Evolutionary conservation across 2,113 vertebrate genomes (phyloP), one percentile per base, ranked within the genome.

Genomic region (Perccottus glenii): DNA sequence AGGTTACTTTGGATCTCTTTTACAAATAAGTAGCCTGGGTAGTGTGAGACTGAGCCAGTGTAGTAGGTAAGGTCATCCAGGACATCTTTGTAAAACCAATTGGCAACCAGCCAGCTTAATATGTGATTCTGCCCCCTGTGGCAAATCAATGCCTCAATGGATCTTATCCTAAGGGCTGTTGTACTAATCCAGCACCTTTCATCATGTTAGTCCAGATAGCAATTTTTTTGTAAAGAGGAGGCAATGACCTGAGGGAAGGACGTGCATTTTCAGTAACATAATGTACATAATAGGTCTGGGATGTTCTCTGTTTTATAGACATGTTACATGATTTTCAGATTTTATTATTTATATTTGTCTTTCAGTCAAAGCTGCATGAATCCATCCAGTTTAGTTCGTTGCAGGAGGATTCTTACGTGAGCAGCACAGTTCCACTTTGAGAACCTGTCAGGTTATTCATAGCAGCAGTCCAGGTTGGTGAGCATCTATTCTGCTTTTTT

Each of bases 361-460:
- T 51, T 1, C 19, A 27, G 19, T 27, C 19, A 27, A 27, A 27
- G 19, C 38, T 40, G 38, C 8, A 40, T 40, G 8, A 40, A 40
- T 5, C 69, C 60, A 48, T 68, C 57, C 60, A 0, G 57, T 73
- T 60, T 38, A 49, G 55, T 70, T 64, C 77, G 46, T 65, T 70
- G 70, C 64, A 72, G 72, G 56, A 43, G 63, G 55, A 63, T 82
- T 86, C 81, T 77, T 89, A 63, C 57, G 63, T 81, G 66, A 71
- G 70, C 64, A 59, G 75, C 67, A 44, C 45, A 53, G 11, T 73
- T 85, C 32, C 64, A 62, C 60, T 87, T 73, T 36, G 51, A 75
- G 75, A 85, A 77, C 61, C 66, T 72, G 76, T 85, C 83, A 78
- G 66, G 81, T 83, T 87, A 91, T 88, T 91, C 85, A 79, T 80